Conservation (phyloP, 2,888 invertebrate species). For the Bimastos eiseni region DNA sequence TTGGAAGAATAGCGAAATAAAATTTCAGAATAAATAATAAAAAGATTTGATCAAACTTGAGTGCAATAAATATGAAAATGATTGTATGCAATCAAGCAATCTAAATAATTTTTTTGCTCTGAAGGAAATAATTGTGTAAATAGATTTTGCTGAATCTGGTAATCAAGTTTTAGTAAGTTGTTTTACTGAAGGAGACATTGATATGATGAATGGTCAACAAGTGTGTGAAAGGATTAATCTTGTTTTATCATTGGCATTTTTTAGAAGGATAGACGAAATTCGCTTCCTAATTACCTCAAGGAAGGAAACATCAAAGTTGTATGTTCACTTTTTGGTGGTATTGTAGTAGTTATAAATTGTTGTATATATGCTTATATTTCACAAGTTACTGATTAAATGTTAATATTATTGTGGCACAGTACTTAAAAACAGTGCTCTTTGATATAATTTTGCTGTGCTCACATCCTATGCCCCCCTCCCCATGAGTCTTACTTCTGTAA, state of each 20-base stretch:
- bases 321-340: neutral
- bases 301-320: neutral
- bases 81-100: too few species aligned
- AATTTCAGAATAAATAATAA: too few species aligned
- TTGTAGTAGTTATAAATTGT: neutral
- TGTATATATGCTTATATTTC: neutral
- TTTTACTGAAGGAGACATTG: neutral
- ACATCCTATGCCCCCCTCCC: too few species aligned
- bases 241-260: neutral
- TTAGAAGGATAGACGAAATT: slow-evolving; percentile 13
- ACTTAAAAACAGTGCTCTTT: neutral
- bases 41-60: too few species aligned
- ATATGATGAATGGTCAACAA: neutral
- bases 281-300: slow-evolving; percentile 13
- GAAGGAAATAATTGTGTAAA: neutral
- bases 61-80: too few species aligned
- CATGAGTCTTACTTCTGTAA: too few species aligned
- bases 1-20: too few species aligned
- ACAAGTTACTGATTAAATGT: neutral
- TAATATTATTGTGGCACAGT: neutral
- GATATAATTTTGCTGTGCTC: neutral
- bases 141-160: neutral
- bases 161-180: neutral
- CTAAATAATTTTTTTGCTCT: neutral
- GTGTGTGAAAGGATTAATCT: neutral